Base-by-base conservation (phyloP, 1,140 invertebrate species). In the Rhynchophorus ferrugineus region DNA sequence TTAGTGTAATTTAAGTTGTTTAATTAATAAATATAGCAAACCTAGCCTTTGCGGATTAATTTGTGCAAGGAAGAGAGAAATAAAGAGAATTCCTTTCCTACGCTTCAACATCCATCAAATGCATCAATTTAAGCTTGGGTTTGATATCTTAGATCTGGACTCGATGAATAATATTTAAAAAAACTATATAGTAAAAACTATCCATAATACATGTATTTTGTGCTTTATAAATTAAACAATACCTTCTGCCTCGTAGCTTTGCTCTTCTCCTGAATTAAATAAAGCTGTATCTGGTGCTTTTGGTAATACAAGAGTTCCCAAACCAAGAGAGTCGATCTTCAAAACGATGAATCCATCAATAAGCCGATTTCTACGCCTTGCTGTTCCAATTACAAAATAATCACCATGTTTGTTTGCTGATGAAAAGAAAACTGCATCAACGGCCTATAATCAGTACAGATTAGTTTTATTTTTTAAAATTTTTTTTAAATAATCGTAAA, bases 391-490 rank as follows among this genome's bases (percentile, higher is more conserved):
- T 7, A 77, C 61, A 6, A 80, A 56, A 17, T 70, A 68, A 20
- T 71, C 70, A 5, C 75, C 76, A 36, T 71, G 55, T 42, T 67
- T 60, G 29, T 73, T 75, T 14, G 73, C 69, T 9, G 72, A 74
- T 62, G 79, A 80, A 55, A 79, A 79, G 56, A 79, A 80, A 13
- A 79, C 73, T 3, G 73, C 77, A 64, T 81, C 78, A 44, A 80
- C 73, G 17, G 76, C 74, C 78, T 80, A 33, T 53, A 48, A 24
- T n/a, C 37, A 16, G 18, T 29, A 36, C 6, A 54, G 34, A 3
- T 11, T 13, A 21, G 9, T 1, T 42, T 13, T 46, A 42, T 18
- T 43, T 3, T 7, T 6, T 7, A 43, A 43, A 43, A 18, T 6
- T 43, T 7, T 3, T 18, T 16, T 17, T 18, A 16, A 43, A 3